Percentiles rank a stretch among this genome's conserved stretches.
Evolutionary conservation across 2,797 vertebrate species (phyloP).

Genomic region (Leptoclinus maculatus): DNA sequence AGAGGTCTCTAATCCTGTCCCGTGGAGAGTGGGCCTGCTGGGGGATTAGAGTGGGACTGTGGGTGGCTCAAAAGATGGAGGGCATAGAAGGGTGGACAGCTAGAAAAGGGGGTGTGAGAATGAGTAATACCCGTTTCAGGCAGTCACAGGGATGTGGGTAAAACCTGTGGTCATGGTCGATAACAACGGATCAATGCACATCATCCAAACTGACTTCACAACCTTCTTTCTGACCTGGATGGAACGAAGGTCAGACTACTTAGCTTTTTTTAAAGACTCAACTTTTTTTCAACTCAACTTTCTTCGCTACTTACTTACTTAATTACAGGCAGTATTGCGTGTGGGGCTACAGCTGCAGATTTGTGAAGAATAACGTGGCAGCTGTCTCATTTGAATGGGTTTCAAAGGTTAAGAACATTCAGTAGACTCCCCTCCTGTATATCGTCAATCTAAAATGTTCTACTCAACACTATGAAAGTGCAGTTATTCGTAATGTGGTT

Average conservation of each 20-base stretch:
- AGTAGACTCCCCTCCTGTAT: neutral
- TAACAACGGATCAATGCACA: constrained; percentile 9
- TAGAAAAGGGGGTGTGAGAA: constrained; percentile 30
- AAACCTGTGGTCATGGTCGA: constrained; percentile 14
- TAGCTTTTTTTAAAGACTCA: neutral
- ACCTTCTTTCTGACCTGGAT: neutral
- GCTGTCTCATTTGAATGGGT: neutral
- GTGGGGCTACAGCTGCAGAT: neutral
- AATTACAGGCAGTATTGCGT: neutral
- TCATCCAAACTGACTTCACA: constrained; percentile 9
- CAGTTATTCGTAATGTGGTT: neutral
- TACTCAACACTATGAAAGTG: neutral
- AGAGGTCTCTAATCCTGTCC: constrained; percentile 75
- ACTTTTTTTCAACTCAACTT: neutral
- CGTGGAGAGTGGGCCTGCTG: constrained; percentile 69
- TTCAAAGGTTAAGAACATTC: neutral
- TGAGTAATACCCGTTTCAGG: constrained; percentile 32
- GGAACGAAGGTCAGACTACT: neutral
- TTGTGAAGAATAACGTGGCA: neutral
- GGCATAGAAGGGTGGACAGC: constrained; percentile 53
- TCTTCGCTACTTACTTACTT: neutral
- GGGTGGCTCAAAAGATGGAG: constrained; percentile 70
- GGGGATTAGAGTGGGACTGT: constrained; percentile 68
- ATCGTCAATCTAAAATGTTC: neutral
- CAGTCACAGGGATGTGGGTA: constrained; percentile 23